Conservation (phyloP, 2,797 vertebrate species). For the Channallabes apus region DNA sequence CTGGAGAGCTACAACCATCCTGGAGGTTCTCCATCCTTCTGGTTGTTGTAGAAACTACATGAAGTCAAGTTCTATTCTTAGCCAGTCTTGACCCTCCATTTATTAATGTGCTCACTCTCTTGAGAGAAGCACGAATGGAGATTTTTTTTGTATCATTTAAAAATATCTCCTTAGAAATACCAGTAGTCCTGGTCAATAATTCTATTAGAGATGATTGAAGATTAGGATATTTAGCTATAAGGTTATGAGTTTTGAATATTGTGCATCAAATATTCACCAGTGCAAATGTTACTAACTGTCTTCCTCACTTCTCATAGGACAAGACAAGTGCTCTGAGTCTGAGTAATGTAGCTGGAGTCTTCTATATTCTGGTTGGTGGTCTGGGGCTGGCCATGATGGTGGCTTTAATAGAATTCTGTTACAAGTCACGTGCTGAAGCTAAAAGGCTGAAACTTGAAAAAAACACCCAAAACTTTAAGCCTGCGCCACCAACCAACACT, state of each 20-base stretch:
- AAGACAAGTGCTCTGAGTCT: slow-evolving; percentile 99
- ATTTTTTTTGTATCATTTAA: neutral
- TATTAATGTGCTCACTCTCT: slow-evolving; percentile 27
- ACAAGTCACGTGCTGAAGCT: slow-evolving; percentile 98
- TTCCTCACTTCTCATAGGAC: slow-evolving; percentile 94
- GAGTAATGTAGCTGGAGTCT: slow-evolving; percentile 99
- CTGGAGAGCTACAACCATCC: slow-evolving; percentile 55
- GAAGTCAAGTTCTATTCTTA: slow-evolving; percentile 39
- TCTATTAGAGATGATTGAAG: slow-evolving; percentile 40
- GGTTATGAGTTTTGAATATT: slow-evolving; percentile 45
- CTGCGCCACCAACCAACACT: slow-evolving; percentile 93
- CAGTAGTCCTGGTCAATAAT: slow-evolving; percentile 56
- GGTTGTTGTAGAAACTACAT: slow-evolving; percentile 55
- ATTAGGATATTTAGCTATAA: slow-evolving; percentile 38
- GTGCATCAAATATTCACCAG: slow-evolving; percentile 64
- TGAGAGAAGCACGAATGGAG: slow-evolving; percentile 43
- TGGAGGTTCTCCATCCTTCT: slow-evolving; percentile 60
- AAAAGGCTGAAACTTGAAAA: slow-evolving; percentile 99
- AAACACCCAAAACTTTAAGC: slow-evolving; percentile 99
- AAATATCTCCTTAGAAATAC: slow-evolving; percentile 45
- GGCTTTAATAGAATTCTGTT: slow-evolving; percentile 99
- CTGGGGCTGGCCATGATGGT: slow-evolving; percentile 99
- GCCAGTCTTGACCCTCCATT: slow-evolving; percentile 16
- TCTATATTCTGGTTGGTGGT: slow-evolving; percentile 99
- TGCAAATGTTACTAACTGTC: slow-evolving; percentile 73